These are phyloP conservation scores for Vesta saturnalis DNA, from an alignment of 2,888 invertebrate species.

Conservation along the genomic window DNA sequence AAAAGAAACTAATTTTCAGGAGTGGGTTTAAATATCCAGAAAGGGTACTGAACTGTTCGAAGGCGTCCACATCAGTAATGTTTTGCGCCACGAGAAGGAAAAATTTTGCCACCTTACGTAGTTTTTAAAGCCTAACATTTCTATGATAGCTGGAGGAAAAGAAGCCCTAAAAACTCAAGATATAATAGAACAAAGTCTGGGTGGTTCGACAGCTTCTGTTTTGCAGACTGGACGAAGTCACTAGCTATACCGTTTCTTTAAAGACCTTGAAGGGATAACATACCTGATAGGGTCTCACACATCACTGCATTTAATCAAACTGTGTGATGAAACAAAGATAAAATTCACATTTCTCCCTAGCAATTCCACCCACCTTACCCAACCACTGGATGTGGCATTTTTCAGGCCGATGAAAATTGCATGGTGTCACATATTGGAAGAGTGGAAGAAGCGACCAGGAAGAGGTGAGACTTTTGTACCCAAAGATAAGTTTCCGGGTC, in stretches of 20 bases:
- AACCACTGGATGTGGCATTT: slow-evolving; percentile 17
- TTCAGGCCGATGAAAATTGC: slow-evolving; percentile 14
- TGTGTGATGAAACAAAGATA: not conserved
- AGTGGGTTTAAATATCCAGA: no score
- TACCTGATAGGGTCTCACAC: not conserved
- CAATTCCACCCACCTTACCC: not conserved
- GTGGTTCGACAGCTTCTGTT: not conserved
- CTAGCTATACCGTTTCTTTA: not conserved
- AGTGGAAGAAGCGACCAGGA: slow-evolving; percentile 4
- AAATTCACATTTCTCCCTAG: not conserved
- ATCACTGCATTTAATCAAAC: not conserved
- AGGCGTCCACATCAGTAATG: not conserved
- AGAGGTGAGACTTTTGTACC: not conserved
- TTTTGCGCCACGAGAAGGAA: not conserved
- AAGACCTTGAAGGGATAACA: not conserved
- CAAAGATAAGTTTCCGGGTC: not conserved
- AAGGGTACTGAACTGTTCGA: not conserved
- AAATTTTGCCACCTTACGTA: not conserved
- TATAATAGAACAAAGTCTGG: not conserved
- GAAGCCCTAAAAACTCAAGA: not conserved
- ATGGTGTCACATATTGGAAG: slow-evolving; percentile 7
- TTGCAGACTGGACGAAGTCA: not conserved
- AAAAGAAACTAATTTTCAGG: not conserved
- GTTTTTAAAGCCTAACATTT: not conserved
- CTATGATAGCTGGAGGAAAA: not conserved